These are phyloP conservation scores for Andrena chrysosceles DNA, from an alignment of 2,888 invertebrate species.

Conservation along the genomic window DNA sequence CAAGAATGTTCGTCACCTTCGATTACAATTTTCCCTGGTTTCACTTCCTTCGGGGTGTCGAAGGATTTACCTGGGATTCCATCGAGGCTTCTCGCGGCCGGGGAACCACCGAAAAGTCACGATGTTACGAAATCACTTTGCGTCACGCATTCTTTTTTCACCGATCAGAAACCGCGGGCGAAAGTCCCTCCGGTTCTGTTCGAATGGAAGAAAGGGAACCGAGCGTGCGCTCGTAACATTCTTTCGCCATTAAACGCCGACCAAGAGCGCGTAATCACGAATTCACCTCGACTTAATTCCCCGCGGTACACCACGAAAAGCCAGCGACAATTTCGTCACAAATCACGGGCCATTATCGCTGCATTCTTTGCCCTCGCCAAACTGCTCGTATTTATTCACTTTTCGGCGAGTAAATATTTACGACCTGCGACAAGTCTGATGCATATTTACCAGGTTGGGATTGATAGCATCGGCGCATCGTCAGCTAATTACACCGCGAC, in stretches of 20 bases:
- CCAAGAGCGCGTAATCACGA: background rate
- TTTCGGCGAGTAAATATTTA: background rate
- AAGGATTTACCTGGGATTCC: background rate
- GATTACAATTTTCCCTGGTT: background rate
- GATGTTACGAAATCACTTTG: slow-evolving; percentile 54
- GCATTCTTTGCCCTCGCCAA: background rate
- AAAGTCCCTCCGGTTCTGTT: slow-evolving; percentile 29
- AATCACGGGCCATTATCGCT: too few relatives aligned
- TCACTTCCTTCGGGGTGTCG: slow-evolving; percentile 7
- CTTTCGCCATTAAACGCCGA: background rate
- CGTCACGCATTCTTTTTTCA: slow-evolving; percentile 52
- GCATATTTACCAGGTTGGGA: background rate
- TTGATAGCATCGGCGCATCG: too few relatives aligned
- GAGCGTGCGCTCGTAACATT: background rate
- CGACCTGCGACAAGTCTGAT: background rate
- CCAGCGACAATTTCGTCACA: too few relatives aligned
- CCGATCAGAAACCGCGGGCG: slow-evolving; percentile 34
- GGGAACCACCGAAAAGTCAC: slow-evolving; percentile 22
- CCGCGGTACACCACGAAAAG: background rate
- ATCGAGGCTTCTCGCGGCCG: slow-evolving; percentile 11
- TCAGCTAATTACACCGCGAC: too few relatives aligned
- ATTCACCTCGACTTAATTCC: background rate
- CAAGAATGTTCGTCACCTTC: too few relatives aligned
- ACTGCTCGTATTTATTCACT: background rate
- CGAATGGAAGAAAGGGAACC: slow-evolving; percentile 33